Percentiles rank a stretch among this genome's conserved stretches.
phyloP scores from a whole-genome alignment of 1,140 invertebrate genomes.

The Archivesica marissinica region DNA sequence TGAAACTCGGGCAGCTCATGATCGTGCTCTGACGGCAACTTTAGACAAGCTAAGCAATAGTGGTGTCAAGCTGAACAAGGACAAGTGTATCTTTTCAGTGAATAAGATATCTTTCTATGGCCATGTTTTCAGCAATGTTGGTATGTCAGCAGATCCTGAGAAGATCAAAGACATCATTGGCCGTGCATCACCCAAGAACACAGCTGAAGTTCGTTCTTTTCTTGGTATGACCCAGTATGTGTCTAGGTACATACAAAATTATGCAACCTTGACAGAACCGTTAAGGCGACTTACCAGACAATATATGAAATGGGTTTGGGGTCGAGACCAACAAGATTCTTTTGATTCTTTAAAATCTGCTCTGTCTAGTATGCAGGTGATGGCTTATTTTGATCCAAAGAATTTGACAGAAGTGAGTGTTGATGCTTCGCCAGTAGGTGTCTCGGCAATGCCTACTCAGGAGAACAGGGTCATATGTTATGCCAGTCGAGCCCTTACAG shows the following conservation, averaged over 20 bases:
- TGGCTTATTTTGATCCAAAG: no score
- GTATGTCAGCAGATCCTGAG: constrained; percentile 62
- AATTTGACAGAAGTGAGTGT: no score
- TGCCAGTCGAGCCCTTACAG: no score
- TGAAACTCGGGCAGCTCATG: no score
- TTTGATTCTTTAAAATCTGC: no score
- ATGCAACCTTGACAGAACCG: constrained; percentile 60
- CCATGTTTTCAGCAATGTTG: constrained; percentile 54
- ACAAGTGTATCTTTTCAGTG: constrained; percentile 43
- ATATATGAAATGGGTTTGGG: constrained; percentile 49
- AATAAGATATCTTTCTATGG: constrained; percentile 63
- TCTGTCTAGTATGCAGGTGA: no score
- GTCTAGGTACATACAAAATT: constrained; percentile 64
- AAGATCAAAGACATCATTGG: constrained; percentile 81
- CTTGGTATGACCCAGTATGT: constrained; percentile 65
- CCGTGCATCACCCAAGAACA: constrained; percentile 40
- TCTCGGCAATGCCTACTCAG: no score
- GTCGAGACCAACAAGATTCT: constrained; percentile 48
- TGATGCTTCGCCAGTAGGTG: no score
- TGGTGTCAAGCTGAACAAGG: no score
- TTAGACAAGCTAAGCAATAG: no score
- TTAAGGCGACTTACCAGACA: constrained; percentile 55
- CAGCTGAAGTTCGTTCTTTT: constrained; percentile 65
- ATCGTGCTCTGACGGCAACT: no score
- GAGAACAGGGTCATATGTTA: no score